Percentiles rank a stretch among this genome's conserved stretches.
phyloP scores from a whole-genome alignment of 1,140 invertebrate genomes.

The Amyelois transitella region DNA sequence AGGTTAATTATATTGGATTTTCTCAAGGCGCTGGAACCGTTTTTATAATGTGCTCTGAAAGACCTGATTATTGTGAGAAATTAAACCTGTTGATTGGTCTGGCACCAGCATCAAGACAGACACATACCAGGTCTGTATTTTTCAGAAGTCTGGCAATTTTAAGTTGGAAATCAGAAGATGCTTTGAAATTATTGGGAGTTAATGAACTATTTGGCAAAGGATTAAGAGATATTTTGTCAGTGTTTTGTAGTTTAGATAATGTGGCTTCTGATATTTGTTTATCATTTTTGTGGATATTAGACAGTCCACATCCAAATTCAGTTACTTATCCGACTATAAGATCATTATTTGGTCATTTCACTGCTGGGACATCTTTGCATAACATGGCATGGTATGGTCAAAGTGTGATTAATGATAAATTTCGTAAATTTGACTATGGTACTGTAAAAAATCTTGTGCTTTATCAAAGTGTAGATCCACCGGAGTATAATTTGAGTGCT shows the following conservation, averaged over 20 bases:
- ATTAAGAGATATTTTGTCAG: conserved; percentile 25
- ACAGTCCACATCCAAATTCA: conserved; percentile 35
- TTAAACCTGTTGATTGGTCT: conserved; percentile 35
- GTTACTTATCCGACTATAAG: conserved; percentile 26
- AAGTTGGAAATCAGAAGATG: conserved; percentile 14
- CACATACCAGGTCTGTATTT: conserved; percentile 30
- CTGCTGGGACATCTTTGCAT: conserved; percentile 81
- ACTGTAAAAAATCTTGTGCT: conserved; percentile 60
- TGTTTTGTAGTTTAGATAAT: conserved; percentile 27
- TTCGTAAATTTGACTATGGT: conserved; percentile 75
- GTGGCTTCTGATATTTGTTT: conserved; percentile 25
- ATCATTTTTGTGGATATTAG: conserved; percentile 10
- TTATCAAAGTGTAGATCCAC: conserved; percentile 68
- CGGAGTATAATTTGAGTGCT: conserved; percentile 70
- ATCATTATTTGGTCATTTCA: conserved; percentile 76
- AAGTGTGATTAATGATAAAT: conserved; percentile 46
- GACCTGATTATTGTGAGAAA: conserved; percentile 46
- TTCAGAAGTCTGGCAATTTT: conserved; percentile 20
- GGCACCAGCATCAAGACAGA: conserved; percentile 39
- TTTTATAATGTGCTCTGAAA: conserved; percentile 50
- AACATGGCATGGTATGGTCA: conserved; percentile 80
- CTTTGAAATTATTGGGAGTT: conserved; percentile 16
- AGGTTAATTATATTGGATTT: conserved; percentile 77
- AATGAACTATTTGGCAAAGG: conserved; percentile 37
- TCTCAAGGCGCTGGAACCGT: conserved; percentile 76